Percentiles rank a stretch among this genome's conserved stretches.
phyloP scores from a whole-genome alignment of 2,888 invertebrate species.

The Nemotelus nigrinus region DNA sequence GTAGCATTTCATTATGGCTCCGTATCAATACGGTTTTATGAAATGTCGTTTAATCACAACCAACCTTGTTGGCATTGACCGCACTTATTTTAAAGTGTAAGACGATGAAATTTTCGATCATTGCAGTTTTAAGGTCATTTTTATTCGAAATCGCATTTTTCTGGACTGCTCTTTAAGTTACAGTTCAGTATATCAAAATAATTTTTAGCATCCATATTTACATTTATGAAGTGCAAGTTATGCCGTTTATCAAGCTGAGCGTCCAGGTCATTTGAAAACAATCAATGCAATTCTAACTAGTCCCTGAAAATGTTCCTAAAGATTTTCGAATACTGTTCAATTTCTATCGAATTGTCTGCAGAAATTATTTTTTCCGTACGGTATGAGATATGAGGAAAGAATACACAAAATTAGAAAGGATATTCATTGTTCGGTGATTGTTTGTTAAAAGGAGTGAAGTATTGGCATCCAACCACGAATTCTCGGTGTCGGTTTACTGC shows the following conservation, averaged over 20 bases:
- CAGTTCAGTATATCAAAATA: no score
- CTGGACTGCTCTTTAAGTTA: no score
- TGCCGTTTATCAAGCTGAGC: conserved; percentile 46
- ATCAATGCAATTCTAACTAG: conserved; percentile 29
- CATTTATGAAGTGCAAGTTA: no score
- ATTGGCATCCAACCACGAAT: conserved; percentile 44
- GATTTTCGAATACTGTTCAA: conserved; percentile 50
- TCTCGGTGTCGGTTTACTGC: conserved; percentile 42
- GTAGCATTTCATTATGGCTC: no score
- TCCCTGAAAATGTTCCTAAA: conserved; percentile 10
- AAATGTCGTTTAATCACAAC: no score
- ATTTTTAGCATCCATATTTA: no score
- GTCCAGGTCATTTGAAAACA: conserved; percentile 30
- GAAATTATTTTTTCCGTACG: conserved; percentile 11
- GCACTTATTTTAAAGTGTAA: no score
- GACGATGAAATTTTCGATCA: no score
- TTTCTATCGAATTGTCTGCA: conserved; percentile 49
- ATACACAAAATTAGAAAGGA: conserved; percentile 51
- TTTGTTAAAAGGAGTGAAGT: conserved; percentile 52
- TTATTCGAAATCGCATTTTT: no score
- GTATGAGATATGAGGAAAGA: conserved; percentile 42
- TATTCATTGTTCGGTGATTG: conserved; percentile 47
- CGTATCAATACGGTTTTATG: no score
- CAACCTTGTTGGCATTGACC: no score
- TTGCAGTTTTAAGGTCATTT: no score